These are phyloP conservation scores for Homalodisca vitripennis DNA, from an alignment of 1,140 invertebrate species.

Conservation along the genomic window DNA sequence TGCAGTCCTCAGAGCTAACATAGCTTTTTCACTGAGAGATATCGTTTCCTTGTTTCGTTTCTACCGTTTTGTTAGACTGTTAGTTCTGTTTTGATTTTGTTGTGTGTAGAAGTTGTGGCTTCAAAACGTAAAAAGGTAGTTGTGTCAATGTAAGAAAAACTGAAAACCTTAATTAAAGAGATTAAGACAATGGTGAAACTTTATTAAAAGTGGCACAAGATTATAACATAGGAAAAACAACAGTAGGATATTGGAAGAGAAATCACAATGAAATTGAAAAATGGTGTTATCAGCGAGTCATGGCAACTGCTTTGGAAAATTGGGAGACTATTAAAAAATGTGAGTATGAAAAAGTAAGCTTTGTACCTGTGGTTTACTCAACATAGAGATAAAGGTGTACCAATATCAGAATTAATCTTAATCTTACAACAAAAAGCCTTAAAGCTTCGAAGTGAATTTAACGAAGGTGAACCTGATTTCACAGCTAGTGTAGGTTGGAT, in stretches of 20 bases:
- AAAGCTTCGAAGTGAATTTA: constrained; percentile 35
- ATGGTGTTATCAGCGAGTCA: constrained; percentile 11
- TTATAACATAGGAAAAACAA: constrained; percentile 30
- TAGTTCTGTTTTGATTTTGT: constrained; percentile 1
- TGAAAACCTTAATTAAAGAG: constrained; percentile 32
- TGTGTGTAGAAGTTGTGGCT: constrained; percentile 3
- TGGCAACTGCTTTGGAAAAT: constrained; percentile 26
- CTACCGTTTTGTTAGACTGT: background rate
- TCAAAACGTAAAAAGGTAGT: constrained; percentile 35
- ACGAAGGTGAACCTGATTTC: constrained; percentile 38
- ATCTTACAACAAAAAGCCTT: constrained; percentile 36
- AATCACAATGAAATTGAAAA: constrained; percentile 33
- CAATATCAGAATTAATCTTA: constrained; percentile 36
- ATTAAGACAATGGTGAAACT: constrained; percentile 35
- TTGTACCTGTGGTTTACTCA: constrained; percentile 28
- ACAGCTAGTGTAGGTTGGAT: constrained; percentile 42
- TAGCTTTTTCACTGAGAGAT: background rate
- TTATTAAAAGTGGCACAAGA: constrained; percentile 31
- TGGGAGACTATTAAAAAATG: constrained; percentile 30
- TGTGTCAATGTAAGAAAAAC: constrained; percentile 32
- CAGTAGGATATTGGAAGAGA: constrained; percentile 35
- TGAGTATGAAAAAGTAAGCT: constrained; percentile 32
- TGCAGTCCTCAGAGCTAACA: constrained; percentile 18
- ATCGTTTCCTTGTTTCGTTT: background rate
- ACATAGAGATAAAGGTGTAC: constrained; percentile 33